Evolutionary conservation across 35 echinoderm and acorn worm species (phyloP).

Genomic region (Patiria miniata): DNA sequence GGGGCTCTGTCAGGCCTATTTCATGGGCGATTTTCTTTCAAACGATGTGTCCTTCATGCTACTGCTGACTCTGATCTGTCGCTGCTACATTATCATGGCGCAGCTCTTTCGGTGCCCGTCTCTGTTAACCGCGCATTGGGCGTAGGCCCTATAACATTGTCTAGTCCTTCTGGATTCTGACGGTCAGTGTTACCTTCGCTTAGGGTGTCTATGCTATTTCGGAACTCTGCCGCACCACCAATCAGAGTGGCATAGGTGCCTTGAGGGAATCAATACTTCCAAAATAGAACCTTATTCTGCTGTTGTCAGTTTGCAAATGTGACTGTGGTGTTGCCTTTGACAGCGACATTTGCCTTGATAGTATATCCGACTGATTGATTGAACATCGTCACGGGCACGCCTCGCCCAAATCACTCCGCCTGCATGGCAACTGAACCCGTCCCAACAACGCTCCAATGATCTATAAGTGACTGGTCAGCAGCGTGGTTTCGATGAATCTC

Average conservation of each 20-base stretch:
- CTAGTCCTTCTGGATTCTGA: neutral
- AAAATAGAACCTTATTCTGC: neutral
- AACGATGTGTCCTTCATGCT: neutral
- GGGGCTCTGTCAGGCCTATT: neutral
- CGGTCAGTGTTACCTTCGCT: neutral
- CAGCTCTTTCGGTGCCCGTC: neutral
- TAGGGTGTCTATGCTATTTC: neutral
- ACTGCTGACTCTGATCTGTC: neutral
- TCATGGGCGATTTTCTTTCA: neutral
- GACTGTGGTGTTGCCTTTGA: neutral
- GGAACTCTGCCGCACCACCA: neutral
- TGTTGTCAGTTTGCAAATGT: neutral
- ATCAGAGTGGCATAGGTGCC: neutral
- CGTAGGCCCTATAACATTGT: constrained; percentile 15
- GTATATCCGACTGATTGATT: neutral
- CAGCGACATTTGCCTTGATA: neutral
- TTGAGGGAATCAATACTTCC: neutral
- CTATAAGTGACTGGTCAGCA: neutral
- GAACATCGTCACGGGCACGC: neutral
- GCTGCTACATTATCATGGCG: neutral
- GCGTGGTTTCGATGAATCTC: neutral
- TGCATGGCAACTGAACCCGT: neutral
- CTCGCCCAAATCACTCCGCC: neutral
- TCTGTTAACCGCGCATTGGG: neutral
- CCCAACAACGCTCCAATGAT: neutral